A percentile compares a stretch with the other conserved stretches of the same genome.
Evolutionary conservation across 2,113 vertebrate species (phyloP).

Genomic region (Murina feae): DNA sequence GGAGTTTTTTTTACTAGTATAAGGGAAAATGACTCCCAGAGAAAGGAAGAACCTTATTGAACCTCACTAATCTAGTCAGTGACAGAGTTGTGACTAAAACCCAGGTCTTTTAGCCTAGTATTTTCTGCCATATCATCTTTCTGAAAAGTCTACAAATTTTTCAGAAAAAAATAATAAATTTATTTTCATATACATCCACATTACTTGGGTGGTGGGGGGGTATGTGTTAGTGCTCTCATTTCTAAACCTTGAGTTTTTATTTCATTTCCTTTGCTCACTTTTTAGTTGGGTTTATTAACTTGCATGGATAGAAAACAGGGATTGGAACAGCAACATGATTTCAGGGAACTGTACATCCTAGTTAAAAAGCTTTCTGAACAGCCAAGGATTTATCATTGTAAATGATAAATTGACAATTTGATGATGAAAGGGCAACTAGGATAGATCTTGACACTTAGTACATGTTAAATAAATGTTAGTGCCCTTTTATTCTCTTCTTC

Average conservation of each 20-base stretch:
- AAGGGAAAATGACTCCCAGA: not conserved
- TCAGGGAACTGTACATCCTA: slow-evolving; percentile 58
- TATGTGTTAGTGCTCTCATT: not conserved
- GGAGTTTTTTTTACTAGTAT: not conserved
- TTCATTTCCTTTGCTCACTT: slow-evolving; percentile 61
- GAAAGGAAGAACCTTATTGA: not conserved
- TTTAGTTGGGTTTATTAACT: slow-evolving; percentile 70
- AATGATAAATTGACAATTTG: not conserved
- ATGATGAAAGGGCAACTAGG: not conserved
- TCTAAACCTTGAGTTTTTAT: slow-evolving; percentile 58
- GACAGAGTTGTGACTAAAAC: not conserved
- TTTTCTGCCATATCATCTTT: not conserved
- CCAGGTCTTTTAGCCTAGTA: not conserved
- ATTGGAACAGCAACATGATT: slow-evolving; percentile 68
- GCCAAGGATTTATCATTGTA: slow-evolving; percentile 39
- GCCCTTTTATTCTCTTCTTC: not conserved
- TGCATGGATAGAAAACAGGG: slow-evolving; percentile 58
- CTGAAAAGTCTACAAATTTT: not conserved
- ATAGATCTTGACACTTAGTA: not conserved
- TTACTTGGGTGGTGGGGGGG: not conserved
- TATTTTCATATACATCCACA: not conserved
- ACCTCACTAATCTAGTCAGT: not conserved
- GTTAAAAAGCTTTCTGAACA: slow-evolving; percentile 71
- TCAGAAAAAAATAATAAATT: not conserved
- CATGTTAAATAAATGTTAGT: slow-evolving; percentile 37